Conservation (phyloP, 2,888 invertebrate species). For the Drosophila meridiana region DNA sequence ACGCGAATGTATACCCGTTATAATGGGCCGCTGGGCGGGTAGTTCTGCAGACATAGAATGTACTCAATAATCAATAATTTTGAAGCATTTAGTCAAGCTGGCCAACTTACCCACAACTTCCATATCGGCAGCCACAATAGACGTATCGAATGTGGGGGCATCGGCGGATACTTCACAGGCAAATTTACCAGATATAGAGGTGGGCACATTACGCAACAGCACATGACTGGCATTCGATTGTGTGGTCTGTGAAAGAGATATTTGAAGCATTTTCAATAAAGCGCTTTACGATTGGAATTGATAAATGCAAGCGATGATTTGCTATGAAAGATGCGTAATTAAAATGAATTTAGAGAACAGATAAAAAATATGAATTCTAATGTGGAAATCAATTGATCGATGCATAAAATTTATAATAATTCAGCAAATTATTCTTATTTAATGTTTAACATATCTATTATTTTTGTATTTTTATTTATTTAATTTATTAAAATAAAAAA, state of each 20-base stretch:
- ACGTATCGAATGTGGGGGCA: slow-evolving; percentile 84
- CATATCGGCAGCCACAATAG: slow-evolving; percentile 83
- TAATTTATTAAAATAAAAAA: too few species aligned
- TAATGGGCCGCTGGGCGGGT: slow-evolving; percentile 86
- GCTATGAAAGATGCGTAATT: neutral
- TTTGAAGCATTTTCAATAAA: slow-evolving; percentile 13
- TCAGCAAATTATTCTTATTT: neutral
- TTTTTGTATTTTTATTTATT: too few species aligned
- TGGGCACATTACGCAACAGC: slow-evolving; percentile 82
- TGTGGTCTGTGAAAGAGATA: slow-evolving; percentile 67
- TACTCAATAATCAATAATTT: neutral
- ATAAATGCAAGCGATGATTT: neutral
- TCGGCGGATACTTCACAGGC: slow-evolving; percentile 85
- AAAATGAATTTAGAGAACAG: neutral
- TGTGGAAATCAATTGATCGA: neutral
- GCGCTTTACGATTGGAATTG: slow-evolving; percentile 1
- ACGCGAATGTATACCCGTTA: slow-evolving; percentile 86
- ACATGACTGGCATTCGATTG: slow-evolving; percentile 85
- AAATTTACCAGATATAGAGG: slow-evolving; percentile 83
- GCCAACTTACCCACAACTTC: slow-evolving; percentile 82
- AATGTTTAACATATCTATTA: too few species aligned
- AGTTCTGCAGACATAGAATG: slow-evolving; percentile 79
- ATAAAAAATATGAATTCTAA: neutral
- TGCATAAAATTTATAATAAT: neutral
- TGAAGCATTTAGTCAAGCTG: neutral